Conservation (phyloP, 2,888 invertebrate species). For the Brachypalpus laphriformis region DNA sequence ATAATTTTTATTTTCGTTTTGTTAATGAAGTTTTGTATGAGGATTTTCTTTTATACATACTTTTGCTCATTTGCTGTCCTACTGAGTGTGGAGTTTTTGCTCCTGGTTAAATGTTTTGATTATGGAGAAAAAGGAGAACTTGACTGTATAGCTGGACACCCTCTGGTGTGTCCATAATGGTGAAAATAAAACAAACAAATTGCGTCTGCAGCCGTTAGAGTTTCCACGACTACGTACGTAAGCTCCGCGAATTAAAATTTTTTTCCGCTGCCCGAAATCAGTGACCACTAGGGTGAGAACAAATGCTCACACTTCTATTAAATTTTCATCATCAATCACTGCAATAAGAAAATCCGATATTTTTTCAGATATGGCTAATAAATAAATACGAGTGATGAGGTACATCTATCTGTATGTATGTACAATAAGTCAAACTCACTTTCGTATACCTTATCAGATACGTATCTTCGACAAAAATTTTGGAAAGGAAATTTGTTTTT, state of each 20-base stretch:
- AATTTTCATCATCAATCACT: not conserved
- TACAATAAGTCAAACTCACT: no score
- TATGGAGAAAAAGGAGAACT: constrained; percentile 5
- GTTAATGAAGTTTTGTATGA: not conserved
- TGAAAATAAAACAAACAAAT: constrained; percentile 28
- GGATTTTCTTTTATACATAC: constrained; percentile 11
- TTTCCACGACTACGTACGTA: constrained; percentile 11
- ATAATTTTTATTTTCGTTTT: constrained; percentile 55
- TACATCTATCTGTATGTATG: no score
- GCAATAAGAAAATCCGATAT: no score
- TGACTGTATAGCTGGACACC: constrained; percentile 29
- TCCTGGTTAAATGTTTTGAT: constrained; percentile 65
- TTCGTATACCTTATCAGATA: no score
- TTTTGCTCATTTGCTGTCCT: constrained; percentile 53
- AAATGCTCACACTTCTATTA: not conserved
- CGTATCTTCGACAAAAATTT: no score
- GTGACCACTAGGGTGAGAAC: not conserved
- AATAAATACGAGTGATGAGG: no score
- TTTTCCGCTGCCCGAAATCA: no score
- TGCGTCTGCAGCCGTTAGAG: constrained; percentile 11
- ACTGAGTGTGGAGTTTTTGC: constrained; percentile 37
- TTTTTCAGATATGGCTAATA: no score
- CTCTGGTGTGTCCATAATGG: constrained; percentile 23
- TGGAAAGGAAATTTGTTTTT: no score
- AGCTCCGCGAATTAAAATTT: constrained; percentile 17